Evolutionary conservation across 2,797 vertebrate genomes (phyloP).

Genomic region (Tapera naevia): DNA sequence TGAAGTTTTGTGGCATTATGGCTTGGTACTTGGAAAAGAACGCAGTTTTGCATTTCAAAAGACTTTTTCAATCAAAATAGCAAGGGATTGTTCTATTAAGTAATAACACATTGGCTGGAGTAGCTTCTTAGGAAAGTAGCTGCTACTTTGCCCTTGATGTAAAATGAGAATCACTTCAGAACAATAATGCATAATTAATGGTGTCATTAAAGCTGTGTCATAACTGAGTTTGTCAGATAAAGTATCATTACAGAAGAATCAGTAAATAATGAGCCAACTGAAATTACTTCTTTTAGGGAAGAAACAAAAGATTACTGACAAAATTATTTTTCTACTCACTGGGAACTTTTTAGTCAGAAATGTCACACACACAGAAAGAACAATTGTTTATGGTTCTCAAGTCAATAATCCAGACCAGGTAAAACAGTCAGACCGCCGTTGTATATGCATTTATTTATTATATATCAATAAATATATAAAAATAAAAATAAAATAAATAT

Average conservation of each 20-base stretch:
- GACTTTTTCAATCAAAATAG: background rate
- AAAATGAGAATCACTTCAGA: background rate
- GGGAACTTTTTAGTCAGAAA: background rate
- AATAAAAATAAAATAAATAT: too few relatives aligned
- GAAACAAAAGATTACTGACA: background rate
- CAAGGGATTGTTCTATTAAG: background rate
- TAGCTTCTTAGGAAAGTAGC: background rate
- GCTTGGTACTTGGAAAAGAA: background rate
- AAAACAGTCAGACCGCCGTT: background rate
- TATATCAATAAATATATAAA: too few relatives aligned
- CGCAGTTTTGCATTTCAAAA: background rate
- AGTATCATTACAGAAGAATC: background rate
- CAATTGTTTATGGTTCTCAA: background rate
- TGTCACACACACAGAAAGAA: background rate
- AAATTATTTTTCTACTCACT: background rate
- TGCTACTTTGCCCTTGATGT: background rate
- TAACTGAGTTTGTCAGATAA: background rate
- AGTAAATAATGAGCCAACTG: background rate
- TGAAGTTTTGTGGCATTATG: background rate
- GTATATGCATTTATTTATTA: background rate
- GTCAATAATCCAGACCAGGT: background rate
- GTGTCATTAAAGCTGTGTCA: background rate
- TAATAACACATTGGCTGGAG: background rate
- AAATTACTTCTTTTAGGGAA: background rate
- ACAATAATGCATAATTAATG: constrained; percentile 17